Conservation (phyloP, 2,888 invertebrate species). For the Mechanitis mazaeus region DNA sequence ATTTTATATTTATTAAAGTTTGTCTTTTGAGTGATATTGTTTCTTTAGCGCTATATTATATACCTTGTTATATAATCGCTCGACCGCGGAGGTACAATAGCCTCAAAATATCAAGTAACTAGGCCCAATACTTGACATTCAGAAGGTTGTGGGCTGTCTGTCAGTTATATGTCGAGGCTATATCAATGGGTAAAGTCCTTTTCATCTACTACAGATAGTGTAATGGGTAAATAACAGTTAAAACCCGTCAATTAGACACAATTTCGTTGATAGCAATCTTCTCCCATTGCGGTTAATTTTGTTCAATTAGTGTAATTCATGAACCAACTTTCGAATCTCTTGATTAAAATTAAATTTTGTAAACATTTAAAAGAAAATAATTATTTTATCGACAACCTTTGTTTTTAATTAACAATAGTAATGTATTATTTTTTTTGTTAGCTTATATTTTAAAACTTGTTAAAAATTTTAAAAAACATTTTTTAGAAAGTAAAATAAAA, state of each 20-base stretch:
- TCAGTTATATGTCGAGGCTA: not conserved
- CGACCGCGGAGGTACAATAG: too few species aligned
- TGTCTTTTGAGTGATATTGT: too few species aligned
- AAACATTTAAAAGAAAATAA: conserved; percentile 10
- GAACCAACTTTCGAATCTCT: conserved; percentile 24
- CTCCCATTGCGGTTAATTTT: conserved; percentile 29
- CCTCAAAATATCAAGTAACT: too few species aligned
- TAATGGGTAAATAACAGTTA: conserved; percentile 23
- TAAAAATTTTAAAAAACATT: too few species aligned
- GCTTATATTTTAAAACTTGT: too few species aligned
- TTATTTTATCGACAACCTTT: too few species aligned
- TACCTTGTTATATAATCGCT: too few species aligned
- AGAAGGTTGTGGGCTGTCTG: not conserved
- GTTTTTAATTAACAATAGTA: not conserved
- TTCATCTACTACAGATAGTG: conserved; percentile 10
- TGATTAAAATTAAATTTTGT: conserved; percentile 25
- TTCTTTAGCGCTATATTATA: too few species aligned
- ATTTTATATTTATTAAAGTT: too few species aligned
- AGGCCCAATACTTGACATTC: too few species aligned
- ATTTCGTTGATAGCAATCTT: conserved; percentile 26
- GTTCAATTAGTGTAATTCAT: conserved; percentile 28
- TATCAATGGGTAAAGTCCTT: not conserved
- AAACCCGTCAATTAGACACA: conserved; percentile 26
- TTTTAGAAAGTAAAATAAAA: too few species aligned
- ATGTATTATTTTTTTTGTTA: not conserved